phyloP scores from a whole-genome alignment of 2,113 vertebrate species.

The Coturnix japonica region DNA sequence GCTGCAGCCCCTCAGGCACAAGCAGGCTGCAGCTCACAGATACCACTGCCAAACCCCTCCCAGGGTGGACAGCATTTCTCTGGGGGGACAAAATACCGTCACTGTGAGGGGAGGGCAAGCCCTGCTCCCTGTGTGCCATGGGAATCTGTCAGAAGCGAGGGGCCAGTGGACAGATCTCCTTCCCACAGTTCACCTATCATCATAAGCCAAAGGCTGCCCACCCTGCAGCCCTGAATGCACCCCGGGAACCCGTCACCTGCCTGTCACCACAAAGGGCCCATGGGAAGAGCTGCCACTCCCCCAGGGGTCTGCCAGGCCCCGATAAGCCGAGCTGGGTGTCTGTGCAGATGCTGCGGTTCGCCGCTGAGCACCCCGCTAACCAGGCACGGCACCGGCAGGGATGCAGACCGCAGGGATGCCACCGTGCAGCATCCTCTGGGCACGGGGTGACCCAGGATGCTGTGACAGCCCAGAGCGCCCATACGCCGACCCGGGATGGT shows the following conservation, averaged over 20 bases:
- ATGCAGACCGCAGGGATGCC: not conserved
- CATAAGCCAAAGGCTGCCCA: not conserved
- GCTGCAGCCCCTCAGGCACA: not conserved
- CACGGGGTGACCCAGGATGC: not conserved
- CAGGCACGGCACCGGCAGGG: fast-evolving
- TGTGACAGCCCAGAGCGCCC: not conserved
- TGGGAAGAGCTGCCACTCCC: not conserved
- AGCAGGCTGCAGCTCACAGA: constrained; percentile 36
- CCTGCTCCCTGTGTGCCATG: not conserved
- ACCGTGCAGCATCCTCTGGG: not conserved
- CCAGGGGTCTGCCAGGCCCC: not conserved
- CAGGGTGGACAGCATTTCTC: not conserved
- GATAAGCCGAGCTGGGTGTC: not conserved
- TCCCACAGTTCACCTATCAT: not conserved
- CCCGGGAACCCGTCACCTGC: not conserved
- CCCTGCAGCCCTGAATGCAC: not conserved
- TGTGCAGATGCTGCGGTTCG: not conserved
- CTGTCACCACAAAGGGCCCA: not conserved
- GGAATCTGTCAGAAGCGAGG: not conserved
- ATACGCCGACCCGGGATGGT: not conserved
- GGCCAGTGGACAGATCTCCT: fast-evolving
- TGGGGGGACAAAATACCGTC: not conserved
- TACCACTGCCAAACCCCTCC: not conserved
- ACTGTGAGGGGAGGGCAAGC: not conserved
- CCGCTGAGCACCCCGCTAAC: fast-evolving